A percentile compares a stretch with the other conserved stretches of the same genome.
These are phyloP conservation scores for Bubalus kerabau DNA, from an alignment of 2,113 vertebrate species.

Conservation along the genomic window DNA sequence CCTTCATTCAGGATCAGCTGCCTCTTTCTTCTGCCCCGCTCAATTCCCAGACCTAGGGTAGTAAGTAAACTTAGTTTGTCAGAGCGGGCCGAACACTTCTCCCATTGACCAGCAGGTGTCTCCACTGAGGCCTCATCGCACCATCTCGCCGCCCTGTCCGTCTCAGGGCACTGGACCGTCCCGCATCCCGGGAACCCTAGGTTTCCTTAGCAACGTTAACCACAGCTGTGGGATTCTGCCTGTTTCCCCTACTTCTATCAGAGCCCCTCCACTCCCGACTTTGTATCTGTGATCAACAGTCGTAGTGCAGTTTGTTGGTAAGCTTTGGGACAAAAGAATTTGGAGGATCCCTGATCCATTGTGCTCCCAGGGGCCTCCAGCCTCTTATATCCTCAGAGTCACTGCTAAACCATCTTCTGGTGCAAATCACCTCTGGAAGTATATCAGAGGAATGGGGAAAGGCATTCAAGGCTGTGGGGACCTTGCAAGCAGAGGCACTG, in stretches of 20 bases:
- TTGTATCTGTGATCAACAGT: background rate
- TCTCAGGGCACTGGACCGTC: background rate
- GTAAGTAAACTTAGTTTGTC: accelerated
- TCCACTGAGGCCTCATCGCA: background rate
- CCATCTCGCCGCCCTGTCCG: accelerated
- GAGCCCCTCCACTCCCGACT: background rate
- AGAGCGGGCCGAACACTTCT: background rate
- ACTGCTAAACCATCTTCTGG: background rate
- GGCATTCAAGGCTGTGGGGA: background rate
- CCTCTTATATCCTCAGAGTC: background rate
- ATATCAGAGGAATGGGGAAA: background rate
- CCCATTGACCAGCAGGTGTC: conserved; percentile 26
- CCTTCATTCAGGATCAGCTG: background rate
- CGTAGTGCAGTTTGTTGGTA: accelerated
- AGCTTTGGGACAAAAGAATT: background rate
- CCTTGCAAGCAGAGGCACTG: background rate
- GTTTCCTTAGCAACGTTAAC: background rate
- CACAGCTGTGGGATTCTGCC: background rate
- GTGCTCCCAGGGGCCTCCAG: background rate
- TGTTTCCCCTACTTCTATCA: background rate
- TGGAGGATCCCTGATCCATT: background rate
- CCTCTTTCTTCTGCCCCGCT: background rate
- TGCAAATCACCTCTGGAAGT: background rate
- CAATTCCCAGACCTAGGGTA: accelerated
- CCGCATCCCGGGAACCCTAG: background rate